Evolutionary conservation across 2,113 vertebrate species (phyloP).

Genomic region (Psilopsiagon aymara): DNA sequence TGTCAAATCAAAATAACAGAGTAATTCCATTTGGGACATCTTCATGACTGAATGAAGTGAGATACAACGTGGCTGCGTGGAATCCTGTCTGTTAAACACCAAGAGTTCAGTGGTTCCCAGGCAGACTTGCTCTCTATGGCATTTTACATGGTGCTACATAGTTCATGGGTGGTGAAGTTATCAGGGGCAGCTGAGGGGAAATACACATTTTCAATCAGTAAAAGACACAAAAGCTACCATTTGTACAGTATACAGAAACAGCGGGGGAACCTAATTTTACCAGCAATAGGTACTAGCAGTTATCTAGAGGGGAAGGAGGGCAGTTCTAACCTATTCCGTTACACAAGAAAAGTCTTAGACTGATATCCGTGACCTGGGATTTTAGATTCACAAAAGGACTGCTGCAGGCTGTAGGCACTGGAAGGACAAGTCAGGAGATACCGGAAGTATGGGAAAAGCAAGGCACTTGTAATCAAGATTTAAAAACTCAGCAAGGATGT

Average conservation of each 20-base stretch:
- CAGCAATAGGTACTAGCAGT: not conserved
- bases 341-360: not conserved
- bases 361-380: not conserved
- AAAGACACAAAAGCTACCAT: not conserved
- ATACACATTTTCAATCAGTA: not conserved
- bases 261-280: not conserved
- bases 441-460: not conserved
- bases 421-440: not conserved
- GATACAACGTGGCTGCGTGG: not conserved
- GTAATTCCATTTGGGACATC: not conserved
- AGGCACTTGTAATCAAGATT: not conserved
- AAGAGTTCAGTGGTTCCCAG: not conserved
- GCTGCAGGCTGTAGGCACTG: not conserved
- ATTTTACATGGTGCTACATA: not conserved
- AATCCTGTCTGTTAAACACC: not conserved
- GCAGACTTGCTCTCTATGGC: not conserved
- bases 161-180: not conserved
- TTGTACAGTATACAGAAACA: not conserved
- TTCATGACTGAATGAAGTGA: not conserved
- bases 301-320: not conserved
- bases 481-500: not conserved
- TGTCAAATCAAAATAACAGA: conserved; percentile 16
- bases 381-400: conserved; percentile 29
- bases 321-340: not conserved
- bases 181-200: not conserved